Evolutionary conservation across 2,888 invertebrate species (phyloP).

Genomic region (Pyrrhia umbra): DNA sequence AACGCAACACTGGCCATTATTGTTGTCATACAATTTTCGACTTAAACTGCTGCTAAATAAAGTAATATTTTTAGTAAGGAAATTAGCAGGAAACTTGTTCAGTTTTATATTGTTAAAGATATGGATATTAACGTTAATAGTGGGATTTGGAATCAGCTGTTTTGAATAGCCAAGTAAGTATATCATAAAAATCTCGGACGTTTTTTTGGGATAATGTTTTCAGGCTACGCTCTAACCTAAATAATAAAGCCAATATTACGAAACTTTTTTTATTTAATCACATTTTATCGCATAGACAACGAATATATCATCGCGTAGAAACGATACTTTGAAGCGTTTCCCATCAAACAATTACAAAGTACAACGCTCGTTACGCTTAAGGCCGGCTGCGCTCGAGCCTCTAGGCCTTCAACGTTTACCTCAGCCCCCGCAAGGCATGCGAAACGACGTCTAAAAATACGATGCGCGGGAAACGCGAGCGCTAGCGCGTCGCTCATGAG

Average conservation of each 20-base stretch:
- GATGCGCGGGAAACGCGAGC: too few relatives aligned
- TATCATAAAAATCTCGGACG: constrained; percentile 21
- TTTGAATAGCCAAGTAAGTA: constrained; percentile 32
- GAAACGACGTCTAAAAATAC: too few relatives aligned
- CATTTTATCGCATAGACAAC: not conserved
- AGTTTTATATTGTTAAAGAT: constrained; percentile 18
- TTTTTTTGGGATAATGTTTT: constrained; percentile 6
- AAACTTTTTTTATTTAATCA: not conserved
- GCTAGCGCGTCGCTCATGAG: too few relatives aligned
- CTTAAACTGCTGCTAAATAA: constrained; percentile 4
- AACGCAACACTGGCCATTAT: constrained; percentile 29
- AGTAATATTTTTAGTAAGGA: constrained; percentile 23
- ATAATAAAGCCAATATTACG: constrained; percentile 5
- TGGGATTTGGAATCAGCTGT: constrained; percentile 31
- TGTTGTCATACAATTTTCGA: constrained; percentile 25
- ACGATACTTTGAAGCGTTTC: not conserved
- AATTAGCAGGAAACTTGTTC: constrained; percentile 16
- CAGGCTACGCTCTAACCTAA: not conserved
- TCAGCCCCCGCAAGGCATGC: too few relatives aligned
- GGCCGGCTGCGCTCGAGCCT: too few relatives aligned
- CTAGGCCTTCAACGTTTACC: too few relatives aligned
- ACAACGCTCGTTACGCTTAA: constrained; percentile 17
- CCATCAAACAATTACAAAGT: constrained; percentile 4
- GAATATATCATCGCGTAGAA: not conserved
- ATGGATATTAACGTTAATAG: constrained; percentile 9